Conservation (phyloP, 1,140 invertebrate genomes). For the Magallana gigas region DNA sequence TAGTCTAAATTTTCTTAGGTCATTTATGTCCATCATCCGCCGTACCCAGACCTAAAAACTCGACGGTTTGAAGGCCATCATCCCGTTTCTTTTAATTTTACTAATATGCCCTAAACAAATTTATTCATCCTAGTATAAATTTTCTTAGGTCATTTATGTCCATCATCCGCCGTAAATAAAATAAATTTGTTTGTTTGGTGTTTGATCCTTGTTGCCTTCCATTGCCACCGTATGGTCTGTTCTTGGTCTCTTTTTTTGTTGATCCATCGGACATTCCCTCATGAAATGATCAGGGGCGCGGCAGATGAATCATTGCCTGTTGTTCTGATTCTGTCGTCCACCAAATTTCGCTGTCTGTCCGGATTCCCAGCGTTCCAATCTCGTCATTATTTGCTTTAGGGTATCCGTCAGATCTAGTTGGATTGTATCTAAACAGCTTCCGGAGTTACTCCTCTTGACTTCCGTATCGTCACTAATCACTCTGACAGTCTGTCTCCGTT, state of each 20-base stretch:
- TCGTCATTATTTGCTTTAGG: no score
- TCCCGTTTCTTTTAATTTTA: conserved; percentile 10
- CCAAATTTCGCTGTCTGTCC: no score
- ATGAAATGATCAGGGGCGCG: no score
- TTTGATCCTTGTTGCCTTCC: conserved; percentile 2
- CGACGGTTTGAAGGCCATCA: conserved; percentile 37
- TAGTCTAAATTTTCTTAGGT: not conserved
- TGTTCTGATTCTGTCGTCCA: no score
- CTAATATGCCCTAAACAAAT: not conserved
- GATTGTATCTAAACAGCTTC: not conserved
- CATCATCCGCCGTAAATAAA: not conserved
- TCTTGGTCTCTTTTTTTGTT: no score
- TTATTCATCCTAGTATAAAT: not conserved
- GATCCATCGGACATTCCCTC: no score
- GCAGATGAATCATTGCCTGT: no score
- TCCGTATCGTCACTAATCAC: not conserved
- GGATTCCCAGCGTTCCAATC: no score
- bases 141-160: not conserved
- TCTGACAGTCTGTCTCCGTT: conserved; percentile 21
- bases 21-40: conserved; percentile 6
- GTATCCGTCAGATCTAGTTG: not conserved
- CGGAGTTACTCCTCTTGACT: not conserved
- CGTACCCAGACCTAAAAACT: conserved; percentile 33
- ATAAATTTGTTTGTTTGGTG: conserved; percentile 37
- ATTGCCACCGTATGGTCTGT: not conserved